phyloP scores from a whole-genome alignment of 2,888 invertebrate species.

The Pandemis cinnamomeana region DNA sequence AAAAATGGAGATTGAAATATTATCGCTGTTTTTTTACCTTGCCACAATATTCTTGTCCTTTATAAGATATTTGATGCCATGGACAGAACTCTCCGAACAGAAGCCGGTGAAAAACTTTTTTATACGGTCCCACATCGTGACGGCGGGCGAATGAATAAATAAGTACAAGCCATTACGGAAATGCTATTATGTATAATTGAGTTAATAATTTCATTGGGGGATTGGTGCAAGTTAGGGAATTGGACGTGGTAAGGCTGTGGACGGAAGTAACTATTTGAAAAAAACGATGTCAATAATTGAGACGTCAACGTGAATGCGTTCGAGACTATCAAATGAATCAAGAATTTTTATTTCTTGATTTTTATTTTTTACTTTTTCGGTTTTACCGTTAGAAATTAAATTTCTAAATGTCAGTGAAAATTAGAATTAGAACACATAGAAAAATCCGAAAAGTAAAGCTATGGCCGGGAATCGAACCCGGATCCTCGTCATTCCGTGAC shows the following conservation, averaged over 20 bases:
- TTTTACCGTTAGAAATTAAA: too few relatives aligned
- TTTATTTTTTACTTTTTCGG: too few relatives aligned
- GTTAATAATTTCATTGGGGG: constrained; percentile 24
- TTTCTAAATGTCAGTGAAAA: too few relatives aligned
- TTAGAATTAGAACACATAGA: too few relatives aligned
- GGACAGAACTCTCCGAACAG: constrained; percentile 33
- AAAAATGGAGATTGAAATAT: too few relatives aligned
- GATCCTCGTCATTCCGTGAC: too few relatives aligned
- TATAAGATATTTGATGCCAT: constrained; percentile 34
- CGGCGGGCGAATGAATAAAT: constrained; percentile 27
- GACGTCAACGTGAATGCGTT: too few relatives aligned
- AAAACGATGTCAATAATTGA: too few relatives aligned
- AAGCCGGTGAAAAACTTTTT: constrained; percentile 23
- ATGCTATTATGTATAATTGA: constrained; percentile 33
- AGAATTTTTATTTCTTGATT: too few relatives aligned
- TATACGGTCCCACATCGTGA: constrained; percentile 26
- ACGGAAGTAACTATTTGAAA: neutral
- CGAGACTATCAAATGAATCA: too few relatives aligned
- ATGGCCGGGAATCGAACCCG: too few relatives aligned
- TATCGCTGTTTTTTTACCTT: constrained; percentile 7
- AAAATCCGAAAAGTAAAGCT: too few relatives aligned
- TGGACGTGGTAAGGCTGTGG: constrained; percentile 9
- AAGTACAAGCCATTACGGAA: constrained; percentile 7
- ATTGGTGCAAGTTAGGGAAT: constrained; percentile 12
- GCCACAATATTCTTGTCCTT: constrained; percentile 32